Conservation (phyloP, 2,113 vertebrate genomes). For the Dunckerocampus dactyliophorus region DNA sequence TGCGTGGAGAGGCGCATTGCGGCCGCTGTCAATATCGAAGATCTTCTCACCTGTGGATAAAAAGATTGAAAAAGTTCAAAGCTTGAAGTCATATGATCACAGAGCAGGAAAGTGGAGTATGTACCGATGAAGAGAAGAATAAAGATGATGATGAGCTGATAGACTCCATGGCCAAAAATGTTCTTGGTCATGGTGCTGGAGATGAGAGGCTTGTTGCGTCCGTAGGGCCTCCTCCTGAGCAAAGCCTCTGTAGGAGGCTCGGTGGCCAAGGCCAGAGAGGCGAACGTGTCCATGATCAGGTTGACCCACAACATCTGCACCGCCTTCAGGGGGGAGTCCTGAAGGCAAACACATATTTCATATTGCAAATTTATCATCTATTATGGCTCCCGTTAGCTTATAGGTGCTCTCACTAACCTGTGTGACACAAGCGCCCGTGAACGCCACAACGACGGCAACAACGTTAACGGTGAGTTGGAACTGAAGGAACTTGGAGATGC, state of each 20-base stretch:
- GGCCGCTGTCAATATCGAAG: slow-evolving; percentile 94
- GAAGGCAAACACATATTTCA: slow-evolving; percentile 2
- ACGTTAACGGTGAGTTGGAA: slow-evolving; percentile 97
- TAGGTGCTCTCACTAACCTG: slow-evolving; percentile 72
- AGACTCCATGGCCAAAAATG: slow-evolving; percentile 90
- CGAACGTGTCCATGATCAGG: slow-evolving; percentile 96
- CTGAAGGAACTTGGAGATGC: slow-evolving; percentile 97
- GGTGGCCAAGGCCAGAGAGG: slow-evolving; percentile 90
- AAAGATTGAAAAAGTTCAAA: background rate
- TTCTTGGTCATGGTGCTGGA: slow-evolving; percentile 98
- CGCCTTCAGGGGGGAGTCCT: slow-evolving; percentile 95
- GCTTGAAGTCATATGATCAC: background rate
- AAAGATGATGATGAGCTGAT: slow-evolving; percentile 93
- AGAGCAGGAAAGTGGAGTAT: background rate
- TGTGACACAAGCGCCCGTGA: slow-evolving; percentile 93
- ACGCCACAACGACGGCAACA: slow-evolving; percentile 95
- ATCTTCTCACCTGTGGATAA: slow-evolving; percentile 82
- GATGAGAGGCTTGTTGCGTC: slow-evolving; percentile 94
- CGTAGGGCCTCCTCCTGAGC: slow-evolving; percentile 86
- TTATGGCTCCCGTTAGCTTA: background rate
- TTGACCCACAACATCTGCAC: slow-evolving; percentile 99
- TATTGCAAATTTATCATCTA: no score
- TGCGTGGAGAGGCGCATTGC: slow-evolving; percentile 90
- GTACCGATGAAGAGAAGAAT: slow-evolving; percentile 88
- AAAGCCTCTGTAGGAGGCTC: slow-evolving; percentile 90